A percentile compares a stretch with the other conserved stretches of the same genome.
Conservation (phyloP, 2,113 vertebrate species). For the Myodes glareolus region DNA sequence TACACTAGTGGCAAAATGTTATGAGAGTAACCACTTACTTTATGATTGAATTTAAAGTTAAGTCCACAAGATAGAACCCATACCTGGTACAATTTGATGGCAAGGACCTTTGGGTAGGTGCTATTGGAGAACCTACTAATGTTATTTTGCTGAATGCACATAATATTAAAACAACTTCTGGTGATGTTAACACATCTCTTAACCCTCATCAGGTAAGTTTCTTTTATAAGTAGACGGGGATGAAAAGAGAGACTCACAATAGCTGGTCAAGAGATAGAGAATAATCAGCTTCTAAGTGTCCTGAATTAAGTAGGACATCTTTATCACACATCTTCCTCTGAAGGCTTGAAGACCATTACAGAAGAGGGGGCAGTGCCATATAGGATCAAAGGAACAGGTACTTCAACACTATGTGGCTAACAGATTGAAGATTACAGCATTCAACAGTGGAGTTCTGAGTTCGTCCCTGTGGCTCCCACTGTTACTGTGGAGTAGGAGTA, state of each 20-base stretch:
- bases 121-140: neutral
- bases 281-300: neutral
- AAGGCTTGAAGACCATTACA: neutral
- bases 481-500: neutral
- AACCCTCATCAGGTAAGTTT: neutral
- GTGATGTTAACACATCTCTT: too few species aligned
- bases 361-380: neutral
- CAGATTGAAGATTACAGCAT: neutral
- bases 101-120: neutral
- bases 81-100: neutral
- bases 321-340: neutral
- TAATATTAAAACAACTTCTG: neutral
- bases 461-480: neutral
- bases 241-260: neutral
- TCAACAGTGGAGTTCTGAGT: neutral
- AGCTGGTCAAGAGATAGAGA: neutral
- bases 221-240: neutral
- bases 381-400: neutral
- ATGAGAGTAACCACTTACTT: neutral
- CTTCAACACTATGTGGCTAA: neutral
- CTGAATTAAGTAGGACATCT: neutral
- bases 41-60: neutral
- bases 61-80: neutral
- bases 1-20: neutral
- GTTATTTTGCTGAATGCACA: neutral